Evolutionary conservation across 2,113 vertebrate genomes (phyloP).

Genomic region (Acanthisitta chloris): DNA sequence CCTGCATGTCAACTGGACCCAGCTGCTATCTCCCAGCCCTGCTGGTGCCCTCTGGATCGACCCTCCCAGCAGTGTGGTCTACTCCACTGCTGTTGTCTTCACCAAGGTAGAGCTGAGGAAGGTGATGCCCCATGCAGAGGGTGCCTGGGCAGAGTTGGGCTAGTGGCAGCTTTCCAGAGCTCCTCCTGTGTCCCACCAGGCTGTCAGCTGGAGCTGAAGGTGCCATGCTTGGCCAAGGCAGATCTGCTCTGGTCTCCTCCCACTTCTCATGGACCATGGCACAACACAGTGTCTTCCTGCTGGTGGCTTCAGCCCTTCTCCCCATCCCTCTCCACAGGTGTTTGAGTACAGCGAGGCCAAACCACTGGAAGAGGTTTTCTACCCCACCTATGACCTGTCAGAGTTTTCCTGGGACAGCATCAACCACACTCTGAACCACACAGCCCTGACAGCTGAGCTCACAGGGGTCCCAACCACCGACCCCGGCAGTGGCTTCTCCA

Average conservation of each 20-base stretch:
- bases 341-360: slow-evolving; percentile 79
- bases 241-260: background rate
- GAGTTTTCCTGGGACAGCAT: slow-evolving; percentile 79
- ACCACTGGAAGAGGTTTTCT: slow-evolving; percentile 29
- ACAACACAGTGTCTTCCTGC: accelerated
- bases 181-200: background rate
- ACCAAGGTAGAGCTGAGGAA: slow-evolving; percentile 71
- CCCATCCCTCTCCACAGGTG: slow-evolving; percentile 66
- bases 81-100: slow-evolving; percentile 79
- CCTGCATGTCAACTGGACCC: slow-evolving; percentile 81
- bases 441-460: slow-evolving; percentile 64
- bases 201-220: too few species aligned
- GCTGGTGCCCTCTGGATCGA: slow-evolving; percentile 76
- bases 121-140: accelerated
- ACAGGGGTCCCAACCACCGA: slow-evolving; percentile 6
- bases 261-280: background rate
- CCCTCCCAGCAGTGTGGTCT: slow-evolving; percentile 76
- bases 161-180: accelerated
- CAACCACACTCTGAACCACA: slow-evolving; percentile 55
- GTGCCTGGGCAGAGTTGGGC: background rate
- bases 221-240: background rate
- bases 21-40: slow-evolving; percentile 61
- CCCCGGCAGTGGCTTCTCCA: background rate
- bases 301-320: background rate
- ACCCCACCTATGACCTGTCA: slow-evolving; percentile 78